phyloP scores from a whole-genome alignment of 2,888 invertebrate genomes.

The Geotrupes spiniger region DNA sequence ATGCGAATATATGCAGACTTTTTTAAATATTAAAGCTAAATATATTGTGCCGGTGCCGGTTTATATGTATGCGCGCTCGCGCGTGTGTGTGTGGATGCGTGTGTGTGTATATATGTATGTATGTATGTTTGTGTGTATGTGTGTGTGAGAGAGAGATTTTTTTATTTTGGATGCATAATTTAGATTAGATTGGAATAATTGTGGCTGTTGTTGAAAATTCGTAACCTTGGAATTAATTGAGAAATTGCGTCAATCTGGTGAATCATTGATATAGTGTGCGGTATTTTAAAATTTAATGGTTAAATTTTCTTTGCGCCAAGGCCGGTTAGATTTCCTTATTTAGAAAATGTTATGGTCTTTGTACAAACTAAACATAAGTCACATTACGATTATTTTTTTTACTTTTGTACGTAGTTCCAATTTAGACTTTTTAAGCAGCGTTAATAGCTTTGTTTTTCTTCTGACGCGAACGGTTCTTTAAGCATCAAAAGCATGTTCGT shows the following conservation, averaged over 20 bases:
- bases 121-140: too few relatives aligned
- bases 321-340: constrained; percentile 3
- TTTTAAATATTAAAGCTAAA: neutral
- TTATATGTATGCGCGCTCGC: too few relatives aligned
- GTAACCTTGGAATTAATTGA: constrained; percentile 21
- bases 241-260: constrained; percentile 22
- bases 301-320: constrained; percentile 14
- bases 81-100: too few relatives aligned
- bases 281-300: constrained; percentile 20
- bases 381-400: too few relatives aligned
- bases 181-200: constrained; percentile 12
- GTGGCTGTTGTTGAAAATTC: constrained; percentile 21
- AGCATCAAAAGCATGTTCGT: too few relatives aligned
- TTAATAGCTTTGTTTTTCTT: too few relatives aligned
- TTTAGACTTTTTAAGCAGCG: too few relatives aligned
- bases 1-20: neutral
- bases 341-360: constrained; percentile 7
- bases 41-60: too few relatives aligned
- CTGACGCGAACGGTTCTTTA: too few relatives aligned
- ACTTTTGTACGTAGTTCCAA: too few relatives aligned
- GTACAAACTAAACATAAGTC: neutral
- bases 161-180: constrained; percentile 4
- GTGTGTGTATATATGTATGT: too few relatives aligned
- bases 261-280: constrained; percentile 16
- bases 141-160: too few relatives aligned